Evolutionary conservation across 2,797 vertebrate species (phyloP), one percentile per base, ranked within the genome.

Genomic region (Crenuchus spilurus): DNA sequence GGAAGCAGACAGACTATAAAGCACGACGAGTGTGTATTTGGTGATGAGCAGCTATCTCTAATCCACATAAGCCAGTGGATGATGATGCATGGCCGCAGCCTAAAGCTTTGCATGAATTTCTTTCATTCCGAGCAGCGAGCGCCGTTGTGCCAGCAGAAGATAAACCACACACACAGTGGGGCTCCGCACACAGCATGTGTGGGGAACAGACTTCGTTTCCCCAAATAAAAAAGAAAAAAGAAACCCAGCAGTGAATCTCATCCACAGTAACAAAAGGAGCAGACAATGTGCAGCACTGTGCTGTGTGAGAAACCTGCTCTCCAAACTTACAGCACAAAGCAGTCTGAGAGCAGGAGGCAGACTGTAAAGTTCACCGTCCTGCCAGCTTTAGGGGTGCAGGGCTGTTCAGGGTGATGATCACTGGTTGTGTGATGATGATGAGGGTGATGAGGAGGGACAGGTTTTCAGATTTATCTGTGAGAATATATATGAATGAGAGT

Each of bases 31-130:
- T 57, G 68, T 33, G 61, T 58, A 31, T 63, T 48, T 70, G 64
- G 54, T 33, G 60, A 75, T 70, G 46, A 70, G 54, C 67, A 55
- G 67, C 66, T 70, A 54, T 70, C 39, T 39, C 65, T 76, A 65
- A 70, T 64, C 66, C 74, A 65, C 52, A 63, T 37, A 63, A 70
- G 30, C 57, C 49, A 46, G 49, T 30, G 60, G 49, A 31, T 51
- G 49, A 31, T 51, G 42, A 41, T 64, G 31, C 44, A 11, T 28
- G 54, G 28, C 52, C 31, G 52, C 42, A 46, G 61, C 26, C 24
- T 46, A 39, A 71, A n/a, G 67, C 55, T 70, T 64, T 55, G 66
- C 51, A 65, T 71, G 52, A 55, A 41, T 58, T 46, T 42, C 4
- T 37, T 54, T 61, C 10, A 16, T 69, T 63, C 24, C 71, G 41